Base-by-base conservation (phyloP, 2,113 vertebrate genomes). In the Bambusicola thoracicus region DNA sequence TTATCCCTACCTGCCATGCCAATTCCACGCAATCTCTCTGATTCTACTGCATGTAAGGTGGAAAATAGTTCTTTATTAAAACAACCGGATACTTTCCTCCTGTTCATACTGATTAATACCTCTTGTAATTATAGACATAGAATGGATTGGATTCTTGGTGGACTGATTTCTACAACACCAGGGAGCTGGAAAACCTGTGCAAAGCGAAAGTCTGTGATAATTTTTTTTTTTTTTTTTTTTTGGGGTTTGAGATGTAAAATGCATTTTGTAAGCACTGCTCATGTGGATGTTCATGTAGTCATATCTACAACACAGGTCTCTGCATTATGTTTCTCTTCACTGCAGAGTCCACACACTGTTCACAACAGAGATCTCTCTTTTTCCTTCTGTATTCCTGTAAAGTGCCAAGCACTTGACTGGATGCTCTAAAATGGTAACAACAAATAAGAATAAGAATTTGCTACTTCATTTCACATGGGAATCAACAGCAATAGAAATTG, bases 391-490 rank as follows among this genome's bases (percentile, higher is more conserved):
- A 9, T 48, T 77, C 41, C 24, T 61, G 2, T 46, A 40, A 85
- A 78, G 36, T 48, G 48, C 59, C 66, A 89, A 61, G 29, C 6
- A 3, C 34, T 68, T 48, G 25, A 25, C 16, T 43, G 44, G 53
- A 55, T 85, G 30, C 75, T 91, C 41, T 85, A 56, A 81, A 81
- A 61, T 25, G 70, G 51, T 29, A 93, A 84, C 12, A 90, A n/a
- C 21, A 70, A 89, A 81, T 72, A 85, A 87, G 58, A 94, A 65
- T 74, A 85, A 92, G 69, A 92, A 79, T 96, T 89, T 93, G 61
- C 85, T 87, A 43, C 78, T 96, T 94, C 73, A 30, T 55, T 82
- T 83, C 27, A 80, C 62, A 46, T 43, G 53, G 74, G 56, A 49
- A 89, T 84, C 43, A 38, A 83, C 55, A 66, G 81, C 62, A 81